A percentile compares a stretch with the other conserved stretches of the same genome.
phyloP scores from a whole-genome alignment of 1,140 invertebrate species.

The Drosophila dunni region DNA sequence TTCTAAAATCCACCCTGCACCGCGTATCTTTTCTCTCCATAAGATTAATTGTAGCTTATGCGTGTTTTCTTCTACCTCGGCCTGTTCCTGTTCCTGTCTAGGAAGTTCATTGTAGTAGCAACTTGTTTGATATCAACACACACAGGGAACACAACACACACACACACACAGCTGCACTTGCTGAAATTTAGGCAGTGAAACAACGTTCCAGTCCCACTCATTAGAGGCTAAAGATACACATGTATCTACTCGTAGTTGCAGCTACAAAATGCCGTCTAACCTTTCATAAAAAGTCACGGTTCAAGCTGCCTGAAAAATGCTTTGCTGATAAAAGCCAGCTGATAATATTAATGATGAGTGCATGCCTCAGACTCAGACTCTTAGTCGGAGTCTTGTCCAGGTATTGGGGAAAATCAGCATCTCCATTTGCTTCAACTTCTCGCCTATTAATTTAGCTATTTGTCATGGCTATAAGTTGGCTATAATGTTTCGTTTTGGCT shows the following conservation, averaged over 20 bases:
- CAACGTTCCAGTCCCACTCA: conserved; percentile 15
- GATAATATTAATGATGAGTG: conserved; percentile 78
- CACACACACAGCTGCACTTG: conserved; percentile 34
- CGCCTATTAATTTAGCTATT: conserved; percentile 72
- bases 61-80: conserved; percentile 40
- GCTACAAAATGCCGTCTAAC: conserved; percentile 40
- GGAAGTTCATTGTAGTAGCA: conserved; percentile 57
- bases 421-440: conserved; percentile 5
- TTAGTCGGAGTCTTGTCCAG: neutral
- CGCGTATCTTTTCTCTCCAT: conserved; percentile 22
- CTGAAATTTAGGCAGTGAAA: conserved; percentile 47
- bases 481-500: conserved; percentile 22
- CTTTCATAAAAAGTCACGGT: conserved; percentile 67
- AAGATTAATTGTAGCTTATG: conserved; percentile 81
- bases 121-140: conserved; percentile 69
- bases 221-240: conserved; percentile 28
- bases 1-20: conserved; percentile 63
- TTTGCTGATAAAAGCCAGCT: conserved; percentile 63
- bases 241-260: conserved; percentile 14
- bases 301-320: conserved; percentile 58
- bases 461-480: conserved; percentile 70
- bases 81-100: conserved; percentile 34
- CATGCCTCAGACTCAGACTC: conserved; percentile 39
- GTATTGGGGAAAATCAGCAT: neutral
- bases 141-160: conserved; percentile 25